Percentiles rank a stretch among this genome's conserved stretches.
Conservation (phyloP, 2,113 vertebrate genomes). For the Phocoena phocoena region DNA sequence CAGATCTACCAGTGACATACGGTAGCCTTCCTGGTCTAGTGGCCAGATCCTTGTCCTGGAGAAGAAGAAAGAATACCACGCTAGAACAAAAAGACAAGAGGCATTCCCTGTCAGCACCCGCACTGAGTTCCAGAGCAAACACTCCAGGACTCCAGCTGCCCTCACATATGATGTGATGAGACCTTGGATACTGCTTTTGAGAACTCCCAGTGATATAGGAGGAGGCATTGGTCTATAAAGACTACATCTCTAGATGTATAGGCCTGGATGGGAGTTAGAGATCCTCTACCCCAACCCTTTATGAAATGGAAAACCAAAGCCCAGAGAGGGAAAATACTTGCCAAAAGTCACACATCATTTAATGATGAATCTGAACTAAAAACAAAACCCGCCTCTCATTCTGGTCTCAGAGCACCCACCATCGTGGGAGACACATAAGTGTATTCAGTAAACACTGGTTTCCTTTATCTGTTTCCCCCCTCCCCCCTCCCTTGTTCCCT, state of each 20-base stretch:
- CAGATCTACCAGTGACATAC: accelerated
- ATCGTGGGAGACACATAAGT: accelerated
- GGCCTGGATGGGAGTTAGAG: background rate
- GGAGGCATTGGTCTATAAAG: accelerated
- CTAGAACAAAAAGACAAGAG: background rate
- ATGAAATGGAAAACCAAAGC: background rate
- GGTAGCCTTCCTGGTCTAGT: background rate
- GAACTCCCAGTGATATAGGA: accelerated
- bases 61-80: background rate
- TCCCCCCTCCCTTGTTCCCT: too few relatives aligned
- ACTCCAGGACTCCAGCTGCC: background rate
- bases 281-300: too few relatives aligned
- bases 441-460: background rate
- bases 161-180: accelerated
- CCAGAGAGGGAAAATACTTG: background rate
- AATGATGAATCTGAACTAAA: background rate
- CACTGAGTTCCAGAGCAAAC: background rate
- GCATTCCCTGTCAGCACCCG: accelerated
- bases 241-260: background rate
- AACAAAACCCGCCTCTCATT: background rate
- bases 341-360: background rate
- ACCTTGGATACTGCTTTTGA: accelerated
- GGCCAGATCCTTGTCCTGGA: background rate
- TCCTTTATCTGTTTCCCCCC: accelerated
- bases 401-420: background rate